Conservation (phyloP, 2,113 vertebrate genomes). For the Alligator mississippiensis region DNA sequence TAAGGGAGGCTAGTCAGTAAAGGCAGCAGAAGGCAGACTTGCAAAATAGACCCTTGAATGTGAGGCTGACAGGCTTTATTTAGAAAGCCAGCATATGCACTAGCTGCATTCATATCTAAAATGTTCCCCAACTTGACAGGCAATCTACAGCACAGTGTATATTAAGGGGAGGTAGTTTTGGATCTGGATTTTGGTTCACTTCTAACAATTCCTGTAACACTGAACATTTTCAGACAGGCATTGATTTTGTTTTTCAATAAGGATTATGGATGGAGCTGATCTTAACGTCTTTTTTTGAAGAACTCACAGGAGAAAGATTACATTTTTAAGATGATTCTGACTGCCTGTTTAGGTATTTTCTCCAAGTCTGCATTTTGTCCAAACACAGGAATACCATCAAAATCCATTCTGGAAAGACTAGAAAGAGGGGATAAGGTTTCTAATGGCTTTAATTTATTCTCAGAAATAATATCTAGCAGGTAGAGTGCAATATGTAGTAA, state of each 20-base stretch:
- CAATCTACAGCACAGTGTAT: conserved; percentile 26
- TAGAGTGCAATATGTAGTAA: neutral
- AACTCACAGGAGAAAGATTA: neutral
- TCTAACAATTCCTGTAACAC: conserved; percentile 24
- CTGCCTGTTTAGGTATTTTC: conserved; percentile 24
- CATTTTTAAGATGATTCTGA: conserved; percentile 6
- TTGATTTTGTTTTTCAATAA: conserved; percentile 52
- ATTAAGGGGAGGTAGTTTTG: conserved; percentile 46
- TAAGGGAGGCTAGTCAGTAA: conserved; percentile 26
- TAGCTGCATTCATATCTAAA: conserved; percentile 51
- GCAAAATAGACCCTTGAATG: conserved; percentile 46
- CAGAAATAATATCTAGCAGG: conserved; percentile 12
- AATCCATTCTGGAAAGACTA: neutral
- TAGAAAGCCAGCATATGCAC: conserved; percentile 67
- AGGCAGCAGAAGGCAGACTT: conserved; percentile 6
- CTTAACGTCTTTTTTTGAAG: conserved; percentile 10
- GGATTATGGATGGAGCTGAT: neutral
- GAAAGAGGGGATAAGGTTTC: neutral
- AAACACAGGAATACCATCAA: neutral
- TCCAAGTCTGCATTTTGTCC: neutral
- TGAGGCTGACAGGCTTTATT: conserved; percentile 71
- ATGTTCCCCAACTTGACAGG: conserved; percentile 57
- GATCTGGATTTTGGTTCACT: conserved; percentile 39
- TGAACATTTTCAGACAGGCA: conserved; percentile 39
- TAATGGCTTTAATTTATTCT: conserved; percentile 49